Evolutionary conservation across 2,888 invertebrate genomes (phyloP).

Genomic region (Keiferia lycopersicella): DNA sequence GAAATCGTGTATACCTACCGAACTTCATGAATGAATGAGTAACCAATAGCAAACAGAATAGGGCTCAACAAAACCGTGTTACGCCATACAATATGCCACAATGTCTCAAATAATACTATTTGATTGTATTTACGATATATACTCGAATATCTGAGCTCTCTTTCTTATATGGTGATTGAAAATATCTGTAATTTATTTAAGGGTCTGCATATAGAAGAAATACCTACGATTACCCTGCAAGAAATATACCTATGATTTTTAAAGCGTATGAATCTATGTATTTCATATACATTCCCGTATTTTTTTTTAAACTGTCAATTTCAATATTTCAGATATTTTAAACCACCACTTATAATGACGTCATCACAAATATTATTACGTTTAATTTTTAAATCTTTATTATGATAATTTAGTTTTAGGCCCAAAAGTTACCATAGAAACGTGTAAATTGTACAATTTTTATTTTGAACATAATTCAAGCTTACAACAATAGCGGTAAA

Average conservation of each 20-base stretch:
- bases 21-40: no score
- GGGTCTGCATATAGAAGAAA: not conserved
- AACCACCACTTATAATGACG: conserved; percentile 32
- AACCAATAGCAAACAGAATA: not conserved
- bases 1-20: no score
- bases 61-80: not conserved
- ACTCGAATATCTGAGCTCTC: conserved; percentile 31
- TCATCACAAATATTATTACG: conserved; percentile 42
- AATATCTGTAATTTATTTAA: conserved; percentile 19
- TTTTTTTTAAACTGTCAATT: no score
- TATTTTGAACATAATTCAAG: conserved; percentile 47
- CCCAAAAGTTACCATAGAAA: conserved; percentile 70
- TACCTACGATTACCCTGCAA: no score
- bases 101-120: not conserved
- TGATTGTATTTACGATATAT: not conserved
- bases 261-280: no score
- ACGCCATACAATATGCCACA: conserved; percentile 1
- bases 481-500: conserved; percentile 40
- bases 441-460: conserved; percentile 62
- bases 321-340: no score
- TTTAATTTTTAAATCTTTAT: conserved; percentile 43
- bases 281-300: no score
- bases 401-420: conserved; percentile 54
- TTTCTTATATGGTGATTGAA: not conserved
- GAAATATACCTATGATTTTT: no score